Percentiles rank a stretch among this genome's conserved stretches.
Conservation (phyloP, 1,140 invertebrate genomes). For the Diuraphis noxia region DNA sequence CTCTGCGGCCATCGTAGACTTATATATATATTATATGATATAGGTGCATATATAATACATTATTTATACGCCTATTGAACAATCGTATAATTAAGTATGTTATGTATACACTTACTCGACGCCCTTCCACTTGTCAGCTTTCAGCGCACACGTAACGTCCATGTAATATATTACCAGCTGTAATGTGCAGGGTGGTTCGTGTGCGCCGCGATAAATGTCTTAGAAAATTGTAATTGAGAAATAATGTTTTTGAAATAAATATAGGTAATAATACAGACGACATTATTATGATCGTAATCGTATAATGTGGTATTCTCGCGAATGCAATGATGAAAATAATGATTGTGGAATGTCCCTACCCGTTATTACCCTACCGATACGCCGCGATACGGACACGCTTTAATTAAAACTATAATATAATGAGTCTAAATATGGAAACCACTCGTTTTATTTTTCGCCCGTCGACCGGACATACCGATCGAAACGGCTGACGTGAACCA, state of each 20-base stretch:
- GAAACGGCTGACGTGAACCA: not conserved
- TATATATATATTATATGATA: not conserved
- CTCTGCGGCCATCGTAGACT: not conserved
- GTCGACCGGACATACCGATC: not conserved
- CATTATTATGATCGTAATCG: not conserved
- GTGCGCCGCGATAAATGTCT: not conserved
- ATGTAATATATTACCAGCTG: not conserved
- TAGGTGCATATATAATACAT: not conserved
- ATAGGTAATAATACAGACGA: not conserved
- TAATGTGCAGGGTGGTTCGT: not conserved
- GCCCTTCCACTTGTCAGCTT: slow-evolving; percentile 13
- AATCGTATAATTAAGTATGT: not conserved
- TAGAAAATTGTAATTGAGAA: not conserved
- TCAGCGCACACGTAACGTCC: not conserved
- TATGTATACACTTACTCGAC: not conserved
- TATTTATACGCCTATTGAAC: not conserved
- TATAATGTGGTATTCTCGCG: not conserved
- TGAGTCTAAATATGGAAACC: not conserved
- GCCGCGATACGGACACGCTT: not conserved
- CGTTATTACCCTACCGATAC: too few species aligned
- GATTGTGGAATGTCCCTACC: not conserved
- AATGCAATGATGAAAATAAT: not conserved
- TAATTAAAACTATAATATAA: not conserved
- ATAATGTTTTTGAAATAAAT: not conserved
- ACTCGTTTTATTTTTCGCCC: not conserved